Percentiles rank a stretch among this genome's conserved stretches.
Evolutionary conservation across 2,797 vertebrate genomes (phyloP).

Genomic region (Lerista edwardsae): DNA sequence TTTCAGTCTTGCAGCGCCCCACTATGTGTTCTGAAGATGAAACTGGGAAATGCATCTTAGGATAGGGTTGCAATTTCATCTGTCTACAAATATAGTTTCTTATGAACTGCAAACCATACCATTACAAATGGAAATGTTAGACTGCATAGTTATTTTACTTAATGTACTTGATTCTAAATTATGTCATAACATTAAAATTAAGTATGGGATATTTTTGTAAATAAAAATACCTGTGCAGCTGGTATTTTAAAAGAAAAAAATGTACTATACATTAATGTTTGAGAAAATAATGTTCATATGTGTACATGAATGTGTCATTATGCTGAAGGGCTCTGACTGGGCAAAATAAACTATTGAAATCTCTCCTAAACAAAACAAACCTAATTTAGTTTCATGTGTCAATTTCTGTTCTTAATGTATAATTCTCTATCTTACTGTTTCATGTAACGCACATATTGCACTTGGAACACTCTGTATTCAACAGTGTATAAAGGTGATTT

Average conservation of each 20-base stretch:
- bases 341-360: conserved; percentile 84
- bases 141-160: conserved; percentile 80
- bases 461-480: background rate
- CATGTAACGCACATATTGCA: background rate
- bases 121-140: conserved; percentile 76
- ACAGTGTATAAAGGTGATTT: background rate
- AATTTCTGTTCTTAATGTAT: background rate
- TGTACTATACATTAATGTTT: conserved; percentile 83
- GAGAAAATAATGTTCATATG: conserved; percentile 80
- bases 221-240: conserved; percentile 81
- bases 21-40: conserved; percentile 76
- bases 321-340: conserved; percentile 83
- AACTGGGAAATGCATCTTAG: conserved; percentile 79
- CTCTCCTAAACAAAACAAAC: conserved; percentile 74
- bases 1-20: conserved; percentile 74
- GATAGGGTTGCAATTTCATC: conserved; percentile 70
- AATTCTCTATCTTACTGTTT: background rate
- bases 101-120: conserved; percentile 72
- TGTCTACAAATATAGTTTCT: conserved; percentile 76
- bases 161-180: conserved; percentile 78
- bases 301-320: conserved; percentile 85
- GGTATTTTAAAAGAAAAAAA: conserved; percentile 80
- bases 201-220: conserved; percentile 85
- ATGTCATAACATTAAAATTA: conserved; percentile 79
- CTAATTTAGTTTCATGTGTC: conserved; percentile 42